phyloP scores from a whole-genome alignment of 2,888 invertebrate species.

The Prostheceraeus crozeri region DNA sequence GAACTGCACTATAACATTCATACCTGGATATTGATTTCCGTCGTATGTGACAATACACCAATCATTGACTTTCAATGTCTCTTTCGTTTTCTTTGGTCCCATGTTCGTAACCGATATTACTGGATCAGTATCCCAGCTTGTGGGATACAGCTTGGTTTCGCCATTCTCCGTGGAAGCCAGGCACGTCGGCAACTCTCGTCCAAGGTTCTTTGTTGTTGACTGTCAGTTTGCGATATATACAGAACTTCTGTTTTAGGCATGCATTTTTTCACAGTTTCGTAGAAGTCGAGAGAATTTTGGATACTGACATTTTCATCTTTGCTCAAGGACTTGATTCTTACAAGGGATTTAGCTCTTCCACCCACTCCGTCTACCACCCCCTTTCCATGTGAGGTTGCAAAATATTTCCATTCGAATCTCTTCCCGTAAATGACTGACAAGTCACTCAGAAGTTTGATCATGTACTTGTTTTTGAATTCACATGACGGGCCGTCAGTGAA shows the following conservation, averaged over 20 bases:
- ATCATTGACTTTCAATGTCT: slow-evolving; percentile 1
- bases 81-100: neutral
- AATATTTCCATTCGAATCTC: slow-evolving; percentile 5
- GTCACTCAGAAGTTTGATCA: slow-evolving; percentile 21
- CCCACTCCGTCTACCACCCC: slow-evolving; percentile 4
- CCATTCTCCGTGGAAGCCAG: too few relatives aligned
- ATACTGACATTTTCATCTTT: slow-evolving; percentile 11
- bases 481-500: slow-evolving; percentile 36
- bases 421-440: neutral
- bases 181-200: too few relatives aligned
- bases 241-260: too few relatives aligned
- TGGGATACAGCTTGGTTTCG: too few relatives aligned
- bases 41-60: slow-evolving; percentile 3
- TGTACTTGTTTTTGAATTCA: slow-evolving; percentile 36
- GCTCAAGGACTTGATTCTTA: neutral
- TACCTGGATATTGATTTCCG: slow-evolving; percentile 5
- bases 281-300: neutral
- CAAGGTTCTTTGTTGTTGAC: too few relatives aligned
- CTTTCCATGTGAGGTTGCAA: slow-evolving; percentile 4
- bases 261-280: neutral
- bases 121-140: too few relatives aligned
- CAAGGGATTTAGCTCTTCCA: slow-evolving; percentile 13
- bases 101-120: too few relatives aligned
- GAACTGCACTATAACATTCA: too few relatives aligned
- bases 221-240: too few relatives aligned